Percentiles rank a stretch among this genome's conserved stretches.
Conservation (phyloP, 2,888 invertebrate genomes). For the Eubasilissa splendida region DNA sequence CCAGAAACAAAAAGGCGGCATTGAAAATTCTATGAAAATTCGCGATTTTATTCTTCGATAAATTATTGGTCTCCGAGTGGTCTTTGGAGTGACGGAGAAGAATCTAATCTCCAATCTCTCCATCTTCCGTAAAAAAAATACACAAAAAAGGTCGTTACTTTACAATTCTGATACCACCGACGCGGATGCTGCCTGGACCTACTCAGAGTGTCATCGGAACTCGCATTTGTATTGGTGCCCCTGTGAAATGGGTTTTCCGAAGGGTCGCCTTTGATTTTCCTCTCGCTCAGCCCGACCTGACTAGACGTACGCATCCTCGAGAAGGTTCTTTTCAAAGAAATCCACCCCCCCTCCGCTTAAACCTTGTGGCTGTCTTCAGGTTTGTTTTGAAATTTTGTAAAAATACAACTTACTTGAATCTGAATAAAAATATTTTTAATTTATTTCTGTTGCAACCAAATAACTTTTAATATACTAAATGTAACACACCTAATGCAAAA, state of each 20-base stretch:
- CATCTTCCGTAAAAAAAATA: constrained; percentile 40
- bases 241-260: constrained; percentile 46
- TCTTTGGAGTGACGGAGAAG: no score
- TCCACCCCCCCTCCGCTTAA: background rate
- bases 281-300: background rate
- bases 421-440: no score
- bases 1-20: no score
- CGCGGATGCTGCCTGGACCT: background rate
- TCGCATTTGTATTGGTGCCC: constrained; percentile 9
- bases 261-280: constrained; percentile 42
- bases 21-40: no score
- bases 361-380: constrained; percentile 14
- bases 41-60: background rate
- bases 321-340: constrained; percentile 25
- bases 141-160: constrained; percentile 52
- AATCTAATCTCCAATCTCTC: constrained; percentile 41
- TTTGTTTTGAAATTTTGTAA: constrained; percentile 6
- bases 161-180: constrained; percentile 50
- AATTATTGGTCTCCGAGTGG: background rate
- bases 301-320: constrained; percentile 20
- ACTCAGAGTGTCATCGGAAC: background rate
- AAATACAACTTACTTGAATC: no score
- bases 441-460: no score
- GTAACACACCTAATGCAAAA: no score
- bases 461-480: no score